These are phyloP conservation scores for Cololabis saira DNA, from an alignment of 2,113 vertebrate species.

Conservation along the genomic window DNA sequence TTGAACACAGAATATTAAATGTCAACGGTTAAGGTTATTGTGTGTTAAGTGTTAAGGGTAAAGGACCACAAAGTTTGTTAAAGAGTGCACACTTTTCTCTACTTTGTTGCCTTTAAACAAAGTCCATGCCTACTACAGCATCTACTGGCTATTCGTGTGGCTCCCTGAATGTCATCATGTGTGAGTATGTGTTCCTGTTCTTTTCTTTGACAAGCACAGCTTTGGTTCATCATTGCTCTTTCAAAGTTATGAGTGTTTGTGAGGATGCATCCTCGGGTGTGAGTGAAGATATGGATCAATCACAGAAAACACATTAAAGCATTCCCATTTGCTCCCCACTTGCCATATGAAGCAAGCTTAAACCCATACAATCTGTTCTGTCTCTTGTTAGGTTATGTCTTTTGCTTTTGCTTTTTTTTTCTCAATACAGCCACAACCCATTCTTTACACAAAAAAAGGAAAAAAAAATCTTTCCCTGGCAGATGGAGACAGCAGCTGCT, in stretches of 20 bases:
- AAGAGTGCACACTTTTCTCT: constrained; percentile 36
- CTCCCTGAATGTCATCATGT: constrained; percentile 50
- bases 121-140: constrained; percentile 45
- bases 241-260: constrained; percentile 24
- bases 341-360: constrained; percentile 26
- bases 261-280: constrained; percentile 13
- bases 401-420: constrained; percentile 50
- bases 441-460: constrained; percentile 34
- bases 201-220: constrained; percentile 13
- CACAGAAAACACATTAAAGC: constrained; percentile 61
- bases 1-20: constrained; percentile 14
- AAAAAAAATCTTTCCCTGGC: constrained; percentile 48
- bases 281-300: constrained; percentile 40
- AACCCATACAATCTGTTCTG: constrained; percentile 61
- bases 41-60: constrained; percentile 18
- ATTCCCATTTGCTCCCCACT: constrained; percentile 43
- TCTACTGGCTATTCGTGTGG: constrained; percentile 44
- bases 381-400: constrained; percentile 72
- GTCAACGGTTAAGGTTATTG: too few species aligned
- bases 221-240: constrained; percentile 14
- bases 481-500: constrained; percentile 60
- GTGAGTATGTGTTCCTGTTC: constrained; percentile 1
- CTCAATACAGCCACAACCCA: constrained; percentile 61
- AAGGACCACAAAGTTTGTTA: constrained; percentile 15
- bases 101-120: constrained; percentile 21